Conservation (phyloP, 2,888 invertebrate genomes). For the Agrotis clavis region DNA sequence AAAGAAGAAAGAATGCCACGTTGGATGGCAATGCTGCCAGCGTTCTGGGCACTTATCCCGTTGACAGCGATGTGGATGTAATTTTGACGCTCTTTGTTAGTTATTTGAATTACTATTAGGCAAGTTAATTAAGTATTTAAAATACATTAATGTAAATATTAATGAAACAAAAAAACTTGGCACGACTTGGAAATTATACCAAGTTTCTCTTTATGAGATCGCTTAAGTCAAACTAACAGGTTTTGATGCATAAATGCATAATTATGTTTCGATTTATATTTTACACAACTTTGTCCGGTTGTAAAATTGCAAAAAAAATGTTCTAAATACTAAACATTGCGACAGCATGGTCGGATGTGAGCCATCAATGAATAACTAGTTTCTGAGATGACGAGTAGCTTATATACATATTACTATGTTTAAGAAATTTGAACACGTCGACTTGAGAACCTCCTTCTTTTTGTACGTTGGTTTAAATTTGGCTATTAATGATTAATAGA, state of each 20-base stretch:
- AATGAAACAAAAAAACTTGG: too few species aligned
- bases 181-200: too few species aligned
- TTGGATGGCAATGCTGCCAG: too few species aligned
- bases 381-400: slow-evolving; percentile 8
- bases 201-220: not conserved
- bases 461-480: not conserved
- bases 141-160: too few species aligned
- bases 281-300: slow-evolving; percentile 34
- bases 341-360: slow-evolving; percentile 23
- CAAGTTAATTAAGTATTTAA: too few species aligned
- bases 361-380: slow-evolving; percentile 32
- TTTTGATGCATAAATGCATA: not conserved
- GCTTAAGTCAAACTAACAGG: not conserved
- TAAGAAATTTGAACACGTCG: slow-evolving; percentile 20
- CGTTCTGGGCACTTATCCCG: too few species aligned
- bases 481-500: slow-evolving; percentile 21
- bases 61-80: too few species aligned
- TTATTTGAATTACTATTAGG: too few species aligned
- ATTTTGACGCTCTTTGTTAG: too few species aligned
- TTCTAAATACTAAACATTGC: slow-evolving; percentile 40
- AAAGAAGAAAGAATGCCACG: too few species aligned
- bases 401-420: slow-evolving; percentile 5
- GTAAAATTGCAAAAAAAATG: slow-evolving; percentile 33
- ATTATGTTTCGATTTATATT: not conserved
- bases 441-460: not conserved